Base-by-base conservation (phyloP, 2,888 invertebrate genomes). In the Drosophila putrida region DNA sequence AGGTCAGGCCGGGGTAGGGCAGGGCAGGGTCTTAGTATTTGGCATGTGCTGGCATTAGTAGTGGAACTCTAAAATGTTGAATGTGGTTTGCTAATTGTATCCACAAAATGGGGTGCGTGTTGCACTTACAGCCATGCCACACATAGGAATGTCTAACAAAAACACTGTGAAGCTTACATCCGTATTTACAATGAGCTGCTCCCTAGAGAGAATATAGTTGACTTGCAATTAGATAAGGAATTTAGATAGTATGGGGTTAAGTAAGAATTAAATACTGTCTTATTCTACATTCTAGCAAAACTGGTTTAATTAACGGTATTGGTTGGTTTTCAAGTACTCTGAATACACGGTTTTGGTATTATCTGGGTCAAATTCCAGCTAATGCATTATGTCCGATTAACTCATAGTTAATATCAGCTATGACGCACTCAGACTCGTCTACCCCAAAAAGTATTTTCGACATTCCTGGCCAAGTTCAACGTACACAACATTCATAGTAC, bases 401-500 rank as follows among this genome's bases (percentile, higher is more conserved):
- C 66, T 54, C 20, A 49, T 27, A 13, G 6, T 25, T 49, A 9
- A 63, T 63, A 64, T 71, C 53, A 31, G 25, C 28, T 9, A 27
- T 64, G 60, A 72, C 67, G 60, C 25, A 44, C 6, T 20, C 6
- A 1, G 1, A 43, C 28, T 13, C 33, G 44, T 49, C 49, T 41
- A 47, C 33, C 53, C 58, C 58, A 6, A 66, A 54, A 11, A 6
- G n/a, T 31, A 20, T 11, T 9, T n/a, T 58, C 20, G 49, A 31
- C 53, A 57, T 36, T 49, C 31, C 58, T 63, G 38, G 51, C 4
- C 70, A 72, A 84, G 85, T 73, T 79, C 65, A 72, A 55, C 50
- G 66, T 43, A 8, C 57, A 60, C 9, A 15, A 25, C 6, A 36
- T 35, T 46, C 25, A 51, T 43, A 20, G 49, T 60, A 3, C 38